These are phyloP conservation scores for Chouioia cunea DNA, from an alignment of 2,888 invertebrate species.

Conservation along the genomic window DNA sequence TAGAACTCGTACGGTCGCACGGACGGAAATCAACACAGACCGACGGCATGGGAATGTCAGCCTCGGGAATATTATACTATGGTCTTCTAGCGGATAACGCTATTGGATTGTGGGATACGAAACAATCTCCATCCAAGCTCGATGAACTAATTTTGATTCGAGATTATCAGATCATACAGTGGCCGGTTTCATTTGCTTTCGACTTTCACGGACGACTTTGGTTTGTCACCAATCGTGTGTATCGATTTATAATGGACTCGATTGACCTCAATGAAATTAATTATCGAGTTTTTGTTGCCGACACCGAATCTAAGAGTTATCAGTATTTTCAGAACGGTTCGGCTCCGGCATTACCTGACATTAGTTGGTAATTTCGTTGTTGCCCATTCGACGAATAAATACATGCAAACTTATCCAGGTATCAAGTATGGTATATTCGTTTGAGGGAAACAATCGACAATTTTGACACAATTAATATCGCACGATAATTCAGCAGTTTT, in stretches of 20 bases:
- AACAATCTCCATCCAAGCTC: conserved; percentile 67
- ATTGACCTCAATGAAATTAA: conserved; percentile 55
- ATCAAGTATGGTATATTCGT: no score
- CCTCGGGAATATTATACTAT: conserved; percentile 77
- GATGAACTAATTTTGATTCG: conserved; percentile 77
- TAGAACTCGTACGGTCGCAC: conserved; percentile 55
- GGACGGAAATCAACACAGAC: conserved; percentile 78
- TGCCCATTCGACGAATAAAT: background rate
- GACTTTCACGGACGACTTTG: conserved; percentile 77
- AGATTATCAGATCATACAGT: conserved; percentile 78
- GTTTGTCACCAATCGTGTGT: conserved; percentile 71
- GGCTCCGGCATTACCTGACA: no score
- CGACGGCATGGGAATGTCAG: conserved; percentile 83
- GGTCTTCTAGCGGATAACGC: conserved; percentile 78
- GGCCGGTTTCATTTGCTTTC: conserved; percentile 80
- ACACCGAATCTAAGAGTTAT: conserved; percentile 76
- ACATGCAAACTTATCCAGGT: no score
- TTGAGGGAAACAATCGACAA: no score
- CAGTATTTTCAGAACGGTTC: conserved; percentile 68
- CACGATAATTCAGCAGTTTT: no score
- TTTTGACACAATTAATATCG: no score
- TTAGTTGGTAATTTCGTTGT: background rate
- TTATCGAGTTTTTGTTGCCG: conserved; percentile 74
- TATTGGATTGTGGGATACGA: conserved; percentile 79
- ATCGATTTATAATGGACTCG: no score